Percentiles rank a stretch among this genome's conserved stretches.
phyloP scores from a whole-genome alignment of 1,140 invertebrate genomes.

The Chlorops oryzae region DNA sequence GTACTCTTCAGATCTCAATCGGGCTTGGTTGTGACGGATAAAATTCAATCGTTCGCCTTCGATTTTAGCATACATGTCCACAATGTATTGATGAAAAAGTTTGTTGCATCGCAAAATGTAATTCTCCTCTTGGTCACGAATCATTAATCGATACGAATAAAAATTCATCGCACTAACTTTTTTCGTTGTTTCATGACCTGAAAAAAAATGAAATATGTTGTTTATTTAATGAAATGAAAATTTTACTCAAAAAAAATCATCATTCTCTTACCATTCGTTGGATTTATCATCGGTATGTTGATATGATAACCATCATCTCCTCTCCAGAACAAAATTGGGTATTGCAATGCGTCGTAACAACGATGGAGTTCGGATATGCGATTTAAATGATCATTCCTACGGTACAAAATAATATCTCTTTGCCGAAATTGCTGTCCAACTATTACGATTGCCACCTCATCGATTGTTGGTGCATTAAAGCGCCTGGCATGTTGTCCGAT shows the following conservation, averaged over 20 bases:
- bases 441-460: constrained; percentile 47
- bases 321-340: constrained; percentile 49
- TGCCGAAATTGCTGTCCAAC: constrained; percentile 25
- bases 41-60: constrained; percentile 1
- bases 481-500: constrained; percentile 42
- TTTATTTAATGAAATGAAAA: not conserved
- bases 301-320: constrained; percentile 47
- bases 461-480: constrained; percentile 46
- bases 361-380: constrained; percentile 41
- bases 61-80: constrained; percentile 15
- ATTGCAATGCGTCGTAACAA: constrained; percentile 47
- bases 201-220: not conserved
- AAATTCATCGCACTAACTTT: constrained; percentile 44
- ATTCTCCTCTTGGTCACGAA: constrained; percentile 41
- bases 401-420: constrained; percentile 20
- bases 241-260: not conserved
- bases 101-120: constrained; percentile 35
- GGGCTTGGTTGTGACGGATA: constrained; percentile 6
- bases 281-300: constrained; percentile 11
- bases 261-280: constrained; percentile 2
- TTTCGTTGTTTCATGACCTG: constrained; percentile 22
- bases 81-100: constrained; percentile 22
- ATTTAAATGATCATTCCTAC: constrained; percentile 12
- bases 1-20: constrained; percentile 10
- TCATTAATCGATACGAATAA: constrained; percentile 46